Evolutionary conservation across 1,140 invertebrate species (phyloP).

Genomic region (Caenorhabditis tropicalis): DNA sequence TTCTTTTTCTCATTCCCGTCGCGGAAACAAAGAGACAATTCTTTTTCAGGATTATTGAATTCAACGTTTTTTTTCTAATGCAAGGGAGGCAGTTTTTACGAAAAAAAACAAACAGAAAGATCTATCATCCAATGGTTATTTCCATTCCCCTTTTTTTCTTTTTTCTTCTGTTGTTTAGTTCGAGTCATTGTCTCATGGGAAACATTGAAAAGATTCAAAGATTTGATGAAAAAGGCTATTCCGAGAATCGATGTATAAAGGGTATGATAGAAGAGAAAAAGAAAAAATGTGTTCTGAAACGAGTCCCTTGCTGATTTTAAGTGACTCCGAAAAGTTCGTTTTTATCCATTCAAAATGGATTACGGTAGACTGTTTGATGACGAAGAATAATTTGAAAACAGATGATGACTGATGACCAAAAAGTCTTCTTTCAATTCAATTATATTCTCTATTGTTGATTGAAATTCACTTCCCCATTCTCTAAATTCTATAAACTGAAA

Average conservation of each 20-base stretch:
- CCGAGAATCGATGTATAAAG: no score
- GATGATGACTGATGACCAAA: no score
- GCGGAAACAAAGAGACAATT: background rate
- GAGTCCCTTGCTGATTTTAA: background rate
- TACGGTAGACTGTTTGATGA: no score
- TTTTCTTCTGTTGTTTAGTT: background rate
- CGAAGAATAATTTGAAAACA: no score
- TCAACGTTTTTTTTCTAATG: background rate
- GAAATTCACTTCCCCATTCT: no score
- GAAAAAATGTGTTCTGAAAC: background rate
- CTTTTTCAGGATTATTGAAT: background rate
- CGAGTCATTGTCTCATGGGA: background rate
- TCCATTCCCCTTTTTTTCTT: background rate
- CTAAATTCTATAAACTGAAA: no score
- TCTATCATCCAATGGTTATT: background rate
- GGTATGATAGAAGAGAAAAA: background rate
- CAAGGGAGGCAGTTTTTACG: background rate
- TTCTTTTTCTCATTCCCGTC: background rate
- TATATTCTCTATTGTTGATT: no score
- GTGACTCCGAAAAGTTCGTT: background rate
- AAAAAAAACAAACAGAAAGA: slow-evolving; percentile 5
- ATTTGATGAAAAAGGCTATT: slow-evolving; percentile 9
- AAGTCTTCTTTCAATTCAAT: no score
- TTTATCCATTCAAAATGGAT: background rate
- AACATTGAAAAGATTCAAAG: slow-evolving; percentile 33